These are phyloP conservation scores for Galendromus occidentalis DNA, from an alignment of 1,140 invertebrate species.

Conservation along the genomic window DNA sequence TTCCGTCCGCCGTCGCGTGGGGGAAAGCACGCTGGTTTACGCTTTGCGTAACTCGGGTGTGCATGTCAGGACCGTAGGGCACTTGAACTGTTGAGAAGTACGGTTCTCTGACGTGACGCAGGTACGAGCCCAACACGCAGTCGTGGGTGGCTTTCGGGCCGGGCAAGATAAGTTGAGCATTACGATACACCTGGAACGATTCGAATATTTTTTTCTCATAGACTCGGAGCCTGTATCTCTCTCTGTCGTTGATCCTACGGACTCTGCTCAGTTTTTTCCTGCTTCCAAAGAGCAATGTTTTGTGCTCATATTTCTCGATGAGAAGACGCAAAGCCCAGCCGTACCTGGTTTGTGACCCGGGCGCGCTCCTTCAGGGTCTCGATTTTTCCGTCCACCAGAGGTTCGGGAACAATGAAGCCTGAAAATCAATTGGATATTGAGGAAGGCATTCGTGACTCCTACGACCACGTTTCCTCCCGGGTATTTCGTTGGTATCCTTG, in stretches of 20 bases:
- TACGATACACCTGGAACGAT: slow-evolving; percentile 6
- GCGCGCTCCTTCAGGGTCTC: background rate
- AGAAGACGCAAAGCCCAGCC: too few relatives aligned
- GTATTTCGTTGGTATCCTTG: background rate
- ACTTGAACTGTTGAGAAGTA: slow-evolving; percentile 4
- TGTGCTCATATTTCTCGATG: too few relatives aligned
- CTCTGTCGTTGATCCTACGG: too few relatives aligned
- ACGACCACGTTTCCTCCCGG: too few relatives aligned
- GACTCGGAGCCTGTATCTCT: too few relatives aligned
- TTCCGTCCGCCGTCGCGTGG: background rate
- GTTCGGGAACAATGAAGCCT: slow-evolving; percentile 5
- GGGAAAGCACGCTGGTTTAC: background rate
- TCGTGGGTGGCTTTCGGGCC: slow-evolving; percentile 8
- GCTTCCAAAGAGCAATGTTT: too few relatives aligned
- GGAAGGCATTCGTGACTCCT: too few relatives aligned
- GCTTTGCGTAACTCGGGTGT: background rate
- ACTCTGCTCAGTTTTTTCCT: too few relatives aligned
- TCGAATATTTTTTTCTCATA: too few relatives aligned
- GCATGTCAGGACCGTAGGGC: slow-evolving; percentile 5
- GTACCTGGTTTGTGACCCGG: slow-evolving; percentile 3
- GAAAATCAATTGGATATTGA: background rate
- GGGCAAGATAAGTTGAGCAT: background rate
- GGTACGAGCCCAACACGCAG: background rate
- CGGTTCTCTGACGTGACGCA: background rate
- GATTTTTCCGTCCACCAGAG: background rate